Evolutionary conservation across 2,888 invertebrate genomes (phyloP).

Genomic region (Ormyrus nitidulus): DNA sequence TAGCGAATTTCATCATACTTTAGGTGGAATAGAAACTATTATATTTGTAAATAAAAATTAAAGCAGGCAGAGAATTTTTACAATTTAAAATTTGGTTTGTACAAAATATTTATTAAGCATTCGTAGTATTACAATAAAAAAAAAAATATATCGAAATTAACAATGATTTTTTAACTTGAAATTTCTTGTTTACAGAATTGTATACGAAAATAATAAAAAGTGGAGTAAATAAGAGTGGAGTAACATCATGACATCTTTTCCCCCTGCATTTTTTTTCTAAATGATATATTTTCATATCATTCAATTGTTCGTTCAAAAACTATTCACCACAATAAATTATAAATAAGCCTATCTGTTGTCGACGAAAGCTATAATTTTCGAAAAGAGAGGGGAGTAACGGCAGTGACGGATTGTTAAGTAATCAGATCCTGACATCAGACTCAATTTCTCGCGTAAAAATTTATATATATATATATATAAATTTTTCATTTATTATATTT

Average conservation of each 20-base stretch:
- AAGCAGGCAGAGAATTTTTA: conserved; percentile 11
- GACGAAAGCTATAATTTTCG: conserved; percentile 17
- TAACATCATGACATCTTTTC: conserved; percentile 35
- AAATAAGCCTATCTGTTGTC: conserved; percentile 49
- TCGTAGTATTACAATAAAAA: conserved; percentile 51
- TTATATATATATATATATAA: no score
- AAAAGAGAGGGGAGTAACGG: conserved; percentile 2
- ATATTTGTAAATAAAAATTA: background rate
- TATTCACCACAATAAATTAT: conserved; percentile 44
- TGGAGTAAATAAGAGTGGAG: background rate
- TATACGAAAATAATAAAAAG: background rate
- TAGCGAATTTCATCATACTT: background rate
- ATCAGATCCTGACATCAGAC: conserved; percentile 34
- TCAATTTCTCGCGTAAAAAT: background rate
- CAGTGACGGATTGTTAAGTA: conserved; percentile 9
- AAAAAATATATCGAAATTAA: conserved; percentile 52
- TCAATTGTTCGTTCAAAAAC: conserved; percentile 51
- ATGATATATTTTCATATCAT: conserved; percentile 42
- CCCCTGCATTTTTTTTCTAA: conserved; percentile 28
- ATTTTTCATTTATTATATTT: no score
- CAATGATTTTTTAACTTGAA: conserved; percentile 19
- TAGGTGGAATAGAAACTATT: background rate
- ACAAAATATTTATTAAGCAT: conserved; percentile 57
- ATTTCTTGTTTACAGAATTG: conserved; percentile 20
- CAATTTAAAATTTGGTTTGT: conserved; percentile 17